A percentile compares a stretch with the other conserved stretches of the same genome.
phyloP scores from a whole-genome alignment of 2,888 invertebrate species.

The Xestia sexstrigata region DNA sequence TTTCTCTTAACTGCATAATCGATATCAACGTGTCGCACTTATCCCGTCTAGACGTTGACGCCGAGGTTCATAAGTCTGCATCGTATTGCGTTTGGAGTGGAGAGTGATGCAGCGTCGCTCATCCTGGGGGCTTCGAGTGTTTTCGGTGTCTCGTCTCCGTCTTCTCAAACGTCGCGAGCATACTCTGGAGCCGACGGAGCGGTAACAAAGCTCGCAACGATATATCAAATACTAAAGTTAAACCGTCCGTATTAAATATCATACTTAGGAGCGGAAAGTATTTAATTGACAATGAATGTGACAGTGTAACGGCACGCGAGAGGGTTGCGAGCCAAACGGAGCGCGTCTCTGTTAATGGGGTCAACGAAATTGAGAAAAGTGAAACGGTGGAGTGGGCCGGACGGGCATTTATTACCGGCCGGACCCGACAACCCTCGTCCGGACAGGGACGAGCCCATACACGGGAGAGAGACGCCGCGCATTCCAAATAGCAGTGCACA shows the following conservation, averaged over 20 bases:
- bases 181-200: constrained; percentile 64
- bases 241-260: constrained; percentile 73
- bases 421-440: constrained; percentile 72
- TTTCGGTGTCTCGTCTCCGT: constrained; percentile 69
- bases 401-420: constrained; percentile 80
- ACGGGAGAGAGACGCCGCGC: constrained; percentile 60
- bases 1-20: constrained; percentile 88
- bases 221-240: constrained; percentile 74
- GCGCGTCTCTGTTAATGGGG: constrained; percentile 85
- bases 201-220: constrained; percentile 71
- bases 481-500: constrained; percentile 70
- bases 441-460: constrained; percentile 68
- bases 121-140: constrained; percentile 65
- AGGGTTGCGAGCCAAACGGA: constrained; percentile 82
- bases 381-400: constrained; percentile 81
- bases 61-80: constrained; percentile 73
- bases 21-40: constrained; percentile 83
- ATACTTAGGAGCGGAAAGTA: constrained; percentile 76
- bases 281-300: constrained; percentile 86
- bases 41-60: constrained; percentile 83
- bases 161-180: constrained; percentile 65
- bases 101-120: constrained; percentile 59
- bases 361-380: constrained; percentile 88
- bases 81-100: constrained; percentile 77
- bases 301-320: constrained; percentile 79